These are phyloP conservation scores for Sebastes cheni DNA, from an alignment of 2,797 vertebrate species.

Conservation along the genomic window DNA sequence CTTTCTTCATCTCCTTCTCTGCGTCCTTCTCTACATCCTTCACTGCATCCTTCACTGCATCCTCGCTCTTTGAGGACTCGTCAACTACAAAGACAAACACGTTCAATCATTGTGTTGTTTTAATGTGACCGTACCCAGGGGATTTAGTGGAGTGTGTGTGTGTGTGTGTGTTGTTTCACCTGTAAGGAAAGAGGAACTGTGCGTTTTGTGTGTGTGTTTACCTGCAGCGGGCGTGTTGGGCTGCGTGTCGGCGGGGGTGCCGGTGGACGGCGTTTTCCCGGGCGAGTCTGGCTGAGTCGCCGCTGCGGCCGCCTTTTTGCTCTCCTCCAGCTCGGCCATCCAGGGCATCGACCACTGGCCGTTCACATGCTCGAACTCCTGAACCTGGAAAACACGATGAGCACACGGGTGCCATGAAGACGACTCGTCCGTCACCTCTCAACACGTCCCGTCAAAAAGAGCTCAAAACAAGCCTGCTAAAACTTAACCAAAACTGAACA, in stretches of 20 bases:
- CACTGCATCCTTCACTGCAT: constrained; percentile 38
- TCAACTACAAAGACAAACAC: constrained; percentile 54
- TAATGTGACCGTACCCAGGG: too few species aligned
- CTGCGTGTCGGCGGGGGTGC: constrained; percentile 82
- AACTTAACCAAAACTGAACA: background rate
- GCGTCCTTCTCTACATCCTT: constrained; percentile 78
- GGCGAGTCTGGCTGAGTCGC: constrained; percentile 80
- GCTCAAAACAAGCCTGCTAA: background rate
- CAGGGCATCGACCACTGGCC: constrained; percentile 99
- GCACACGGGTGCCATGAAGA: background rate
- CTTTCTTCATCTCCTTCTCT: constrained; percentile 79
- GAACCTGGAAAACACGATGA: constrained; percentile 82
- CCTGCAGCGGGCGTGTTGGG: constrained; percentile 83
- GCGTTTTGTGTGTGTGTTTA: constrained; percentile 20
- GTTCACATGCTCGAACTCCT: constrained; percentile 98
- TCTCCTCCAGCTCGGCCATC: constrained; percentile 91
- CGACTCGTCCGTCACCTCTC: background rate
- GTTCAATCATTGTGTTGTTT: background rate
- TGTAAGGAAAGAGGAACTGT: too few species aligned
- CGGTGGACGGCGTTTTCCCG: constrained; percentile 89
- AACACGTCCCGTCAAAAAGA: background rate
- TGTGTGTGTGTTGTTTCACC: background rate
- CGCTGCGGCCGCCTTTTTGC: constrained; percentile 86
- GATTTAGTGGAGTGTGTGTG: background rate
- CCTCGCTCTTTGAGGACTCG: constrained; percentile 72